phyloP scores from a whole-genome alignment of 2,113 vertebrate species.

The Perca schrenkii region DNA sequence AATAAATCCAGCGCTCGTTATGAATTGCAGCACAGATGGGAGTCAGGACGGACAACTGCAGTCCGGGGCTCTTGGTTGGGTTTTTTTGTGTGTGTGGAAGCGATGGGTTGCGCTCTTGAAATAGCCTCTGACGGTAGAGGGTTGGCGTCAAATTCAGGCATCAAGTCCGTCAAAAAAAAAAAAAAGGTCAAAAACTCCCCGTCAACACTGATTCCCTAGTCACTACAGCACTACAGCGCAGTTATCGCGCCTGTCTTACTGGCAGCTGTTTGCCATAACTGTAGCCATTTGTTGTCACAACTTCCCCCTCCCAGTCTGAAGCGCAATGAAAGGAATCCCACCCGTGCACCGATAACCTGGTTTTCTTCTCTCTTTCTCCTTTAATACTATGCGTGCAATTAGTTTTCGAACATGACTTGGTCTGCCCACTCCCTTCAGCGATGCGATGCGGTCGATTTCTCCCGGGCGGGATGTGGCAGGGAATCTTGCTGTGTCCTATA shows the following conservation, averaged over 20 bases:
- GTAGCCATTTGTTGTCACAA: slow-evolving; percentile 54
- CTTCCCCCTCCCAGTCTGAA: slow-evolving; percentile 59
- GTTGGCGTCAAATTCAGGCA: slow-evolving; percentile 60
- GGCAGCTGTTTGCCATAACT: slow-evolving; percentile 40
- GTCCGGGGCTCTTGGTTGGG: slow-evolving; percentile 23
- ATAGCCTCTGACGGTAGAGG: slow-evolving; percentile 41
- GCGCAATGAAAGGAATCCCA: slow-evolving; percentile 77
- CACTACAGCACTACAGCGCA: slow-evolving; percentile 5
- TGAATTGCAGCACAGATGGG: slow-evolving; percentile 51
- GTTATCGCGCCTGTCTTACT: slow-evolving; percentile 20
- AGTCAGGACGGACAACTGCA: slow-evolving; percentile 59
- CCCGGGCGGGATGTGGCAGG: slow-evolving; percentile 43
- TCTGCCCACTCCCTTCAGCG: slow-evolving; percentile 49
- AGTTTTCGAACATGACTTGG: slow-evolving; percentile 64
- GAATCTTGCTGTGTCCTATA: slow-evolving; percentile 46
- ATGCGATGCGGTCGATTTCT: slow-evolving; percentile 67
- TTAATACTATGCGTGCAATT: slow-evolving; percentile 53
- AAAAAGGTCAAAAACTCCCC: slow-evolving; percentile 64
- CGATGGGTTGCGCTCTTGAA: slow-evolving; percentile 41
- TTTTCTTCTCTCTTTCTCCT: not conserved
- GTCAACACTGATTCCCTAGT: not conserved
- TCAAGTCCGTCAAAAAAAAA: slow-evolving; percentile 47
- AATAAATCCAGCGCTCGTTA: slow-evolving; percentile 46
- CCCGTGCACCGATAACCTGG: slow-evolving; percentile 53
- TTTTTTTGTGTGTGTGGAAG: not conserved